These are phyloP conservation scores for Craterocephalus amniculus DNA, from an alignment of 2,797 vertebrate genomes.

Conservation along the genomic window DNA sequence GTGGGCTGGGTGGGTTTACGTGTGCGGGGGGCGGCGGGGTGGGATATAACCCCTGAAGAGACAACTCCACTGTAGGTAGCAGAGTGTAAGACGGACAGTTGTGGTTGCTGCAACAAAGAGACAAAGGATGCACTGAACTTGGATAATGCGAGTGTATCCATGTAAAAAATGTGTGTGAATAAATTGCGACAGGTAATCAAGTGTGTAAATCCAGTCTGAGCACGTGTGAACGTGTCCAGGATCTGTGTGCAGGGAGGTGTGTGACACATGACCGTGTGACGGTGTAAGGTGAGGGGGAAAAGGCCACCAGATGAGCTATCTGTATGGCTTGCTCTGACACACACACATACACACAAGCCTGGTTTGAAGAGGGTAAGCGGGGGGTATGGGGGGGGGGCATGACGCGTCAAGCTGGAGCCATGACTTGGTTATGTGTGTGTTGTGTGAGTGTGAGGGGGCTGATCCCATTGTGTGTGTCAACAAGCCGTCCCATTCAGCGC, in stretches of 20 bases:
- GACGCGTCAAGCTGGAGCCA: slow-evolving; percentile 81
- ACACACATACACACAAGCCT: slow-evolving; percentile 43
- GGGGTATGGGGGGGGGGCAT: slow-evolving; percentile 55
- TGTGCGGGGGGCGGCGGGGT: not conserved
- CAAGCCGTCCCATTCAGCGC: slow-evolving; percentile 84
- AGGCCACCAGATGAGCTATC: slow-evolving; percentile 56
- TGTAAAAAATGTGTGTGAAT: slow-evolving; percentile 14
- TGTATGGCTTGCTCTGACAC: slow-evolving; percentile 54
- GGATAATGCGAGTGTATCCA: slow-evolving; percentile 14
- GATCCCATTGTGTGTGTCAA: slow-evolving; percentile 81
- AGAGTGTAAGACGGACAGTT: slow-evolving; percentile 39
- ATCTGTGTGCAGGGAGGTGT: slow-evolving; percentile 17
- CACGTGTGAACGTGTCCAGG: slow-evolving; percentile 3
- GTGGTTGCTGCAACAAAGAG: slow-evolving; percentile 38
- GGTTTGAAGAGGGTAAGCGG: slow-evolving; percentile 53
- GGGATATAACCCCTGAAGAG: slow-evolving; percentile 39
- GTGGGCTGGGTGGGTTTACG: not conserved
- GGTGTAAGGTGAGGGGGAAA: slow-evolving; percentile 40
- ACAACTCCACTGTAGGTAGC: slow-evolving; percentile 29
- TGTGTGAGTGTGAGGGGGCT: slow-evolving; percentile 68
- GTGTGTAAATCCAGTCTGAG: slow-evolving; percentile 17
- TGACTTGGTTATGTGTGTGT: slow-evolving; percentile 57
- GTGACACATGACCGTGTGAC: slow-evolving; percentile 42
- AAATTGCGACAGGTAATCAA: slow-evolving; percentile 18
- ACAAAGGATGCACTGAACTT: slow-evolving; percentile 50